Evolutionary conservation across 2,888 invertebrate species (phyloP), one percentile per base, ranked within the genome.

Genomic region (Erynnis tages): DNA sequence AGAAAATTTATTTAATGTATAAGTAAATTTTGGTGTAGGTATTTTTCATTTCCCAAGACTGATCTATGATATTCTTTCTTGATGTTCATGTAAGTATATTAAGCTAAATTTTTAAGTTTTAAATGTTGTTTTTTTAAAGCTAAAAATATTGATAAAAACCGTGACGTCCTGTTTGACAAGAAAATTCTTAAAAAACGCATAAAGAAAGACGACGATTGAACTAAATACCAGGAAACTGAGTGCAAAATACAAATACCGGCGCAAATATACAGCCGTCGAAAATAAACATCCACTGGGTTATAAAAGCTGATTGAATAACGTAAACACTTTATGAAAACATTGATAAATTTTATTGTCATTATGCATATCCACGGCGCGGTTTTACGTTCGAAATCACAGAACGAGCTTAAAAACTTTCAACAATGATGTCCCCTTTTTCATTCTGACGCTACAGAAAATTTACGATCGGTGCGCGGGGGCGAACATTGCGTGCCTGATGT

Each of bases 361-460:
- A 65, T 60, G 60, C 70, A 74, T 74, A 79, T 72, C 66, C 69
- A 71, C 66, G 69, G 70, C 43, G 60, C 57, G 59, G 73, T 75
- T 77, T 71, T 69, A 69, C 71, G 63, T 71, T 71, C 64, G 67
- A 74, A 77, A 79, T 76, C 76, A 74, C 69, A 67, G 73, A 73
- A 75, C 73, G 79, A 76, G 79, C 74, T 80, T 71, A 73, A 79
- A 85, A 84, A 82, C 82, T 80, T 83, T 79, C 80, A 86, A 87
- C 88, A 86, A 83, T 84, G 82, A 85, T 85, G 81, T 84, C 73
- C 80, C 76, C 82, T 87, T 88, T 85, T 83, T 86, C 82, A 87
- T 88, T 81, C 82, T 84, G 87, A 88, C 88, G 84, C 86, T 85
- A 76, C 77, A 73, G 70, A 73, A 81, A 84, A 89, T 88, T 88